phyloP scores from a whole-genome alignment of 2,113 vertebrate genomes.

The Onychorhynchus coronatus region DNA sequence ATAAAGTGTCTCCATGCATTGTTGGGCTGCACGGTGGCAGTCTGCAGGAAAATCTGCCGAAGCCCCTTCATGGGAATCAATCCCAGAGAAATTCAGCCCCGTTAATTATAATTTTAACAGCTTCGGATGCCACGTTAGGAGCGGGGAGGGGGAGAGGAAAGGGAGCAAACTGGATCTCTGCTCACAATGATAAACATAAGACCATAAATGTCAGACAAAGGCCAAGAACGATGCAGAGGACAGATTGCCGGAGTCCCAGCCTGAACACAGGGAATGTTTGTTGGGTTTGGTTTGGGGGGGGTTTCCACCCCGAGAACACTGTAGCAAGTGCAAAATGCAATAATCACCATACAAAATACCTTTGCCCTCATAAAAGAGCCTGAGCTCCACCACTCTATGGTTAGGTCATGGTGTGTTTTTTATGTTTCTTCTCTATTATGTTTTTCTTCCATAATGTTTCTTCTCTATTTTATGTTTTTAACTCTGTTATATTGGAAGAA shows the following conservation, averaged over 20 bases:
- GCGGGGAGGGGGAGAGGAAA: accelerated
- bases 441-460: background rate
- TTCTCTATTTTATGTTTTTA: background rate
- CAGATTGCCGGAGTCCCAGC: background rate
- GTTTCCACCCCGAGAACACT: background rate
- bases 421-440: background rate
- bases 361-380: background rate
- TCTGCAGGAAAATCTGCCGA: constrained; percentile 11
- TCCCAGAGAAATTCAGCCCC: background rate
- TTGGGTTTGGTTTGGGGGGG: background rate
- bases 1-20: background rate
- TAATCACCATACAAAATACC: background rate
- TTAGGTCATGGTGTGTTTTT: background rate
- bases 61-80: constrained; percentile 6
- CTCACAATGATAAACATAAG: background rate
- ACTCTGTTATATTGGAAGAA: background rate
- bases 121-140: constrained; percentile 7
- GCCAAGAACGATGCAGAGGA: constrained; percentile 9
- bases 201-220: constrained; percentile 44
- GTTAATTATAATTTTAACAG: constrained; percentile 25
- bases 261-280: background rate
- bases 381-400: background rate
- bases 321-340: background rate
- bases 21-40: background rate
- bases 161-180: background rate